Conservation (phyloP, 92 coral and sea anemone species). For the Palythoa grandiflora region DNA sequence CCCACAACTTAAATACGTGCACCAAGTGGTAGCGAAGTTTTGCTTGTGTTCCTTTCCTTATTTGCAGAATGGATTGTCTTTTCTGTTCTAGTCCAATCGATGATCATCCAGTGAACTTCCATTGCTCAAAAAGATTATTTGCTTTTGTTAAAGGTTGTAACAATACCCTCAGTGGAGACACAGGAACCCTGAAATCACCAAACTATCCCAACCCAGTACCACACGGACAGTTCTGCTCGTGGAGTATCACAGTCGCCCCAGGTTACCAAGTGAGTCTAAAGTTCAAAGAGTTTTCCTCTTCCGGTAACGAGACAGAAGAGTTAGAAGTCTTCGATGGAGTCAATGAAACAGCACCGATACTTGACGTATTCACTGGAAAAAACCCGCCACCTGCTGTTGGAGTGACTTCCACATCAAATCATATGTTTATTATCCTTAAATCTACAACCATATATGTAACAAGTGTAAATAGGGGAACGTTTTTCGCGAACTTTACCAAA, state of each 20-base stretch:
- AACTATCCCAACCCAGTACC: neutral
- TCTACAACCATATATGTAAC: neutral
- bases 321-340: constrained; percentile 1
- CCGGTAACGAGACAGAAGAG: neutral
- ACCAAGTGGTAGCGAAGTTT: too few relatives aligned
- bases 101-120: too few relatives aligned
- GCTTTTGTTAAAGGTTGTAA: neutral
- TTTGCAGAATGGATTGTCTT: too few relatives aligned
- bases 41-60: too few relatives aligned
- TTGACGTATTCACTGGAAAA: neutral
- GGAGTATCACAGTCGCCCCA: constrained; percentile 5
- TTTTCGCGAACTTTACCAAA: neutral
- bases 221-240: neutral
- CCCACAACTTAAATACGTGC: too few relatives aligned
- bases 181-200: neutral
- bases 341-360: neutral
- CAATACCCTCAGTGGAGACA: neutral
- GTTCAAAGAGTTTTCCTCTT: neutral
- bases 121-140: too few relatives aligned
- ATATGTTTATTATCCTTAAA: neutral
- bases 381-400: neutral
- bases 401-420: constrained; percentile 10
- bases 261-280: constrained; percentile 7
- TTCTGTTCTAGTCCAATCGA: too few relatives aligned
- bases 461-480: neutral